Evolutionary conservation across 2,888 invertebrate genomes (phyloP).

Genomic region (Perithous albicinctus): DNA sequence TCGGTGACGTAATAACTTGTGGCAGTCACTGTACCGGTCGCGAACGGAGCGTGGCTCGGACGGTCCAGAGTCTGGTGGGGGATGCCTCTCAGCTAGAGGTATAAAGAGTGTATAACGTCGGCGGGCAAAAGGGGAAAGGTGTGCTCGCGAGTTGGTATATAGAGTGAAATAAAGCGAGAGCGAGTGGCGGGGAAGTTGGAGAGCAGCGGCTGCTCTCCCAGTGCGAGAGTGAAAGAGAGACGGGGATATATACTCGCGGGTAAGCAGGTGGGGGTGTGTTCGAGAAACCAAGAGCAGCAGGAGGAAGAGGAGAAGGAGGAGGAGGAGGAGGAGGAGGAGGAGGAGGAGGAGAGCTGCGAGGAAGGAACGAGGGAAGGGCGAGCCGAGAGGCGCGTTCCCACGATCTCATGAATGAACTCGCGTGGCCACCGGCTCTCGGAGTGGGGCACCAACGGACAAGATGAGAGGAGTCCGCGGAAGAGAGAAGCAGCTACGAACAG

Average conservation of each 20-base stretch:
- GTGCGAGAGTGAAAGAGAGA: slow-evolving; percentile 41
- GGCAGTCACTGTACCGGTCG: slow-evolving; percentile 79
- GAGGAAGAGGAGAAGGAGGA: slow-evolving; percentile 46
- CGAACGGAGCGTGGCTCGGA: slow-evolving; percentile 53
- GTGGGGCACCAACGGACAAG: slow-evolving; percentile 74
- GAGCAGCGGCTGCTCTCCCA: slow-evolving; percentile 64
- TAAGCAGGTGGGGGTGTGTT: slow-evolving; percentile 36
- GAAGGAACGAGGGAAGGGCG: slow-evolving; percentile 75
- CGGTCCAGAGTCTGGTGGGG: slow-evolving; percentile 37
- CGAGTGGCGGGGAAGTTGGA: slow-evolving; percentile 64
- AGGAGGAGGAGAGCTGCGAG: slow-evolving; percentile 50
- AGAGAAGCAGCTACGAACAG: slow-evolving; percentile 15
- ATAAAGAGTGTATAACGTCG: slow-evolving; percentile 40
- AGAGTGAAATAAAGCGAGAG: background rate
- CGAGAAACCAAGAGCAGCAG: no score
- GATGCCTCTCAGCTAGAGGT: slow-evolving; percentile 40
- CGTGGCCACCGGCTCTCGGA: slow-evolving; percentile 78
- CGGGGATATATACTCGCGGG: slow-evolving; percentile 6
- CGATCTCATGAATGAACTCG: slow-evolving; percentile 85
- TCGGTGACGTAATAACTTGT: slow-evolving; percentile 77
- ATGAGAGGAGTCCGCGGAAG: slow-evolving; percentile 32
- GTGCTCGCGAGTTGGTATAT: slow-evolving; percentile 2
- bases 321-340: slow-evolving; percentile 16
- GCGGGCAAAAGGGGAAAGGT: slow-evolving; percentile 48
- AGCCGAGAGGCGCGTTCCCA: slow-evolving; percentile 82